Evolutionary conservation across 2,888 invertebrate genomes (phyloP).

Genomic region (Podabrus alpinus): DNA sequence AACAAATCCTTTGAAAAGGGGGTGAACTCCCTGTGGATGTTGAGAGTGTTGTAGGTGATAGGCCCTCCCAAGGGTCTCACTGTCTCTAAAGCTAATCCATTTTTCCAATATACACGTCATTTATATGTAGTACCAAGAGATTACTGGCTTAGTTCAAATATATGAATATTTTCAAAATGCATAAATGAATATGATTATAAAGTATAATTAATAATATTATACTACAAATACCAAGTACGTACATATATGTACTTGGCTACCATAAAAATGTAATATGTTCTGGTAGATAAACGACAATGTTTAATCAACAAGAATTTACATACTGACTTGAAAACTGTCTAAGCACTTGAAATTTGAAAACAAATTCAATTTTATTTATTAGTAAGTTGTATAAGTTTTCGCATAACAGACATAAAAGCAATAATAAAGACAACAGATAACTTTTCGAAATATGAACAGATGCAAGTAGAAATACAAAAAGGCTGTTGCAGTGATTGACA

Average conservation of each 20-base stretch:
- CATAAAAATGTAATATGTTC: neutral
- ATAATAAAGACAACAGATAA: slow-evolving; percentile 25
- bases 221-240: too few species aligned
- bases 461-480: slow-evolving; percentile 46
- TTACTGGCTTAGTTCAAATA: slow-evolving; percentile 41
- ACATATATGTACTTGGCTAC: neutral
- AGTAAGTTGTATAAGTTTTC: slow-evolving; percentile 3
- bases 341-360: neutral
- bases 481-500: slow-evolving; percentile 49
- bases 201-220: too few species aligned
- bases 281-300: neutral
- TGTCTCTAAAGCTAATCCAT: slow-evolving; percentile 52
- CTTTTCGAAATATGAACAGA: slow-evolving; percentile 47
- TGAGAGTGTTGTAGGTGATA: slow-evolving; percentile 53
- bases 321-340: neutral
- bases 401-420: slow-evolving; percentile 8
- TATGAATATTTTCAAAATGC: slow-evolving; percentile 34
- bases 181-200: neutral
- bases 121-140: slow-evolving; percentile 50
- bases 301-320: neutral
- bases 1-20: slow-evolving; percentile 43
- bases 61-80: slow-evolving; percentile 50
- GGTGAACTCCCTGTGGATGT: slow-evolving; percentile 43
- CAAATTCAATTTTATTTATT: neutral
- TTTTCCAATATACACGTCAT: slow-evolving; percentile 56